Evolutionary conservation across 2,113 vertebrate genomes (phyloP), one percentile per base, ranked within the genome.

Genomic region (Amblyornis subalaris): DNA sequence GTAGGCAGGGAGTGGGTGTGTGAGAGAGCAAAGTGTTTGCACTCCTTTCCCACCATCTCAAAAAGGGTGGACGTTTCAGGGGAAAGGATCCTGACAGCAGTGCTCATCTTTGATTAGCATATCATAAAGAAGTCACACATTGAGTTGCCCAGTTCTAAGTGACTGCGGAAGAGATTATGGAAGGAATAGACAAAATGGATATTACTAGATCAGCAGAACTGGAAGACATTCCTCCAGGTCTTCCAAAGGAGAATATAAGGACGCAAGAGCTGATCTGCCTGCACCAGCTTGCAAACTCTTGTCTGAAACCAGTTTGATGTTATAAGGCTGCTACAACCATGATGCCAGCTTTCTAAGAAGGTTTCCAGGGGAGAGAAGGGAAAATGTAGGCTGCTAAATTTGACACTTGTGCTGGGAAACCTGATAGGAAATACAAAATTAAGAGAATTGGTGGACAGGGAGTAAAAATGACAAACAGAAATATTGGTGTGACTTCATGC

Each of bases 1-100:
- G 90, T 90, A 96, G 94, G 95, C 79, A 86, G 88, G 24, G 51
- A 64, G 88, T 71, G 69, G 94, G 90, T 40, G 67, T 77, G 95
- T 70, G 94, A 95, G 95, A 94, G 95, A 88, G 82, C 18, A 18
- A 81, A 75, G 85, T 75, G 81, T 94, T 93, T 95, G 92, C 74
- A 77, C 72, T 82, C 61, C 26, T 6, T 86, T 92, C 72, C 44
- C 74, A 92, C 78, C 67, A 74, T 86, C 82, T 95, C 79, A 74
- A 70, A 91, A 90, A 44, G 44, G 79, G 79, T 83, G 83, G 79
- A 86, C 7, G 2, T 76, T 83, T 85, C 38, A 38, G 74, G 85
- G 67, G 62, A 90, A 83, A 82, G 62, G 45, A 89, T 90, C 45
- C 75, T 78, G 77, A 65, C 82, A 85, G 71, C 50, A 69, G 28